Evolutionary conservation across 2,113 vertebrate genomes (phyloP).

Genomic region (Stictonetta naevosa): DNA sequence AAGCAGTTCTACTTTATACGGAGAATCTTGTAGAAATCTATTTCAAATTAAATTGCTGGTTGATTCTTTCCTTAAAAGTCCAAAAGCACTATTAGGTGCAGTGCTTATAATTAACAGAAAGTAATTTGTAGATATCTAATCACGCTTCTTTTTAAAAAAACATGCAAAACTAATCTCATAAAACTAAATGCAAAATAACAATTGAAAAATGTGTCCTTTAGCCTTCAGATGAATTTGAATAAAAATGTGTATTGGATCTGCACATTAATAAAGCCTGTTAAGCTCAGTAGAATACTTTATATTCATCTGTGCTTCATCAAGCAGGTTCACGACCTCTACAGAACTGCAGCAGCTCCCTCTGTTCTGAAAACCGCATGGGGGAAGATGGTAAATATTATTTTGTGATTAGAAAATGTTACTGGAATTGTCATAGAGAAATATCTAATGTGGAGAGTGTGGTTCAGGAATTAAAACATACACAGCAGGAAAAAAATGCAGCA

Average conservation of each 20-base stretch:
- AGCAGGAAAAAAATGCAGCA: conserved; percentile 47
- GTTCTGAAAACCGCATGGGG: conserved; percentile 64
- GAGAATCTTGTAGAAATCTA: conserved; percentile 3
- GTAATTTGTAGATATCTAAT: conserved; percentile 71
- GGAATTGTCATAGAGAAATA: conserved; percentile 76
- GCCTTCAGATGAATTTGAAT: conserved; percentile 78
- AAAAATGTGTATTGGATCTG: conserved; percentile 71
- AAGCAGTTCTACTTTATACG: neutral
- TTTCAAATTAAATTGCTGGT: conserved; percentile 67
- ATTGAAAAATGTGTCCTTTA: conserved; percentile 76
- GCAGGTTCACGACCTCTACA: conserved; percentile 76
- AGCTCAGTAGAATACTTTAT: conserved; percentile 76
- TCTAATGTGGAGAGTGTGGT: conserved; percentile 37
- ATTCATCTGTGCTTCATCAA: conserved; percentile 80
- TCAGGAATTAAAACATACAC: conserved; percentile 67
- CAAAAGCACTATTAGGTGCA: conserved; percentile 28
- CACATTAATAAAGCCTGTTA: conserved; percentile 79
- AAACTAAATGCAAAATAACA: conserved; percentile 79
- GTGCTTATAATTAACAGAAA: conserved; percentile 65
- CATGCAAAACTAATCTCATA: conserved; percentile 68
- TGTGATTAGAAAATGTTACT: conserved; percentile 81
- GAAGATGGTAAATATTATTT: conserved; percentile 77
- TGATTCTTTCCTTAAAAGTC: conserved; percentile 13
- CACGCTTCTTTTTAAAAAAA: conserved; percentile 44
- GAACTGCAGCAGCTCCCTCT: conserved; percentile 73